Evolutionary conservation across 2,113 vertebrate species (phyloP).

Genomic region (Solea senegalensis): DNA sequence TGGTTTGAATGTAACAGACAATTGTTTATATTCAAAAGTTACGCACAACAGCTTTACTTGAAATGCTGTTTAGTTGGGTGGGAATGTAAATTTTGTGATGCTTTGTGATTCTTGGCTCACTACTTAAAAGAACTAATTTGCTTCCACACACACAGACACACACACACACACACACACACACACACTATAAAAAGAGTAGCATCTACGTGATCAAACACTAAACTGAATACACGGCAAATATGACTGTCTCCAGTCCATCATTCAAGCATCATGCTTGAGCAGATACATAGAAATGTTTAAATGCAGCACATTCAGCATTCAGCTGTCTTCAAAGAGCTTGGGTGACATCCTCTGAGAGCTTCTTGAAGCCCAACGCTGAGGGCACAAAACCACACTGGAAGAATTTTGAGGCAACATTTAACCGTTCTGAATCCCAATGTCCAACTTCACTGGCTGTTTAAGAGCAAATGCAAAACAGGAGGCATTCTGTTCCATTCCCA

Average conservation of each 20-base stretch:
- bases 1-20: too few species aligned
- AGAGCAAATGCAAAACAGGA: constrained; percentile 3
- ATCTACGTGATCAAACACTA: background rate
- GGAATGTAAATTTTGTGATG: background rate
- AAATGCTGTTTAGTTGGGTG: too few species aligned
- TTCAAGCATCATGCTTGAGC: background rate
- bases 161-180: too few species aligned
- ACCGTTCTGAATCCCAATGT: constrained; percentile 7
- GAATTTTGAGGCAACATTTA: background rate
- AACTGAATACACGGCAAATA: background rate
- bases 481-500: constrained; percentile 50
- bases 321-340: constrained; percentile 14
- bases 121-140: constrained; percentile 1
- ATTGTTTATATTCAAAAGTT: too few species aligned
- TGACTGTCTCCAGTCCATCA: background rate
- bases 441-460: constrained; percentile 1
- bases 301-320: constrained; percentile 1
- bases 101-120: background rate
- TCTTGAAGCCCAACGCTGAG: background rate
- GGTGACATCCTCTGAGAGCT: background rate
- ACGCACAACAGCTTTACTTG: too few species aligned
- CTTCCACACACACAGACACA: background rate
- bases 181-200: background rate
- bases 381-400: constrained; percentile 27
- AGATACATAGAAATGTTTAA: background rate